These are phyloP conservation scores for Acleris cristana DNA, from an alignment of 2,888 invertebrate species.

Conservation along the genomic window DNA sequence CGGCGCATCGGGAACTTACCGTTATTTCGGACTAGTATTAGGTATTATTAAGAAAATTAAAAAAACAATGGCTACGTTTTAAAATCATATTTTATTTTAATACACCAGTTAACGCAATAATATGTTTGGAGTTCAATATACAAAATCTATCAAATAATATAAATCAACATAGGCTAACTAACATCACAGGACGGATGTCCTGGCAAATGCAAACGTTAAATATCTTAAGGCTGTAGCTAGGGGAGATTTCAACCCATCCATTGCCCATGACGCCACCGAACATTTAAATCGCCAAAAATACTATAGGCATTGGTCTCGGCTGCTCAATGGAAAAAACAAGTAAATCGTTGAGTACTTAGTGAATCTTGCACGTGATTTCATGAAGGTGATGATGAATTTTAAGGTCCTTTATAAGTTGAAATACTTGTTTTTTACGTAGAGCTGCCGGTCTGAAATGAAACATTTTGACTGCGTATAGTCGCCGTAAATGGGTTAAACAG, in stretches of 20 bases:
- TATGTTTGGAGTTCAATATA: constrained; percentile 73
- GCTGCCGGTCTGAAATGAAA: no score
- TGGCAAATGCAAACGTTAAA: constrained; percentile 62
- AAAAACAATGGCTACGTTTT: constrained; percentile 55
- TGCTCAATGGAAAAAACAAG: no score
- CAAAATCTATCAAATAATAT: constrained; percentile 72
- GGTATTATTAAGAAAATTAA: constrained; percentile 9
- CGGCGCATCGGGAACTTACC: no score
- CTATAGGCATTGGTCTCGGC: no score
- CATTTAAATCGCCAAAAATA: background rate
- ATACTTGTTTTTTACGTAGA: no score
- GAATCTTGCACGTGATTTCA: no score
- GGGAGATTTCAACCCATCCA: background rate
- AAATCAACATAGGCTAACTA: constrained; percentile 68
- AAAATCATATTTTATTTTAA: constrained; percentile 74
- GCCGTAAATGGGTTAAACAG: background rate
- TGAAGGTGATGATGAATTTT: no score
- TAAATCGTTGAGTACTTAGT: no score
- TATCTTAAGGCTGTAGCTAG: background rate
- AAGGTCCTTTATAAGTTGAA: no score
- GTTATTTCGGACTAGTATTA: background rate
- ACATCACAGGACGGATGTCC: constrained; percentile 55
- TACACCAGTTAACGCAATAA: constrained; percentile 78
- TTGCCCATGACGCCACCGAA: background rate
- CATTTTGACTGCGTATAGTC: no score